Evolutionary conservation across 2,113 vertebrate species (phyloP).

Genomic region (Himantopus leucocephalus): DNA sequence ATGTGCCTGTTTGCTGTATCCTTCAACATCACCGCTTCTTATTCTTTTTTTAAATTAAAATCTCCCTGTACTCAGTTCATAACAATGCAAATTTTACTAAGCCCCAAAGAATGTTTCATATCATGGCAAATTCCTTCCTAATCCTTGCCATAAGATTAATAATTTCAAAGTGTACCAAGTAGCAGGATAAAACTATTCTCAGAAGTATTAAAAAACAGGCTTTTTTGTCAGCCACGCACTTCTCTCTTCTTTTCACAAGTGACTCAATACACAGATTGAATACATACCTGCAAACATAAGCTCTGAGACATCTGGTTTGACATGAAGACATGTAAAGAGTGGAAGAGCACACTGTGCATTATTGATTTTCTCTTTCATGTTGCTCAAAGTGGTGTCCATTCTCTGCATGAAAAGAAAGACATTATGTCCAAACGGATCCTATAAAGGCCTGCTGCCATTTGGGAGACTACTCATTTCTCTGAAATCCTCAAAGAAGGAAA

Average conservation of each 20-base stretch:
- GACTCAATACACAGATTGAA: not conserved
- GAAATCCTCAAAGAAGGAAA: not conserved
- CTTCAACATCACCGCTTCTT: not conserved
- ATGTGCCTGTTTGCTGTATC: not conserved
- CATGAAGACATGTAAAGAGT: constrained; percentile 95
- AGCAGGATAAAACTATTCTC: not conserved
- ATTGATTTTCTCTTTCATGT: constrained; percentile 85
- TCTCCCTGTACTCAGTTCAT: not conserved
- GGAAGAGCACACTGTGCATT: constrained; percentile 87
- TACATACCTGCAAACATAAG: constrained; percentile 95
- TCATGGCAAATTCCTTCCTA: not conserved
- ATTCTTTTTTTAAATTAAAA: not conserved
- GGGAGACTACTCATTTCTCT: not conserved
- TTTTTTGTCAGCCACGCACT: not conserved
- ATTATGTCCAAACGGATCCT: not conserved
- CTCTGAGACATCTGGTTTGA: constrained; percentile 97
- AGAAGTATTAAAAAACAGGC: fast-evolving
- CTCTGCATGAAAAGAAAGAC: constrained; percentile 76
- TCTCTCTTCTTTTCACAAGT: not conserved
- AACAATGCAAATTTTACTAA: not conserved
- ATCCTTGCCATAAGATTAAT: not conserved
- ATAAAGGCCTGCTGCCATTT: not conserved
- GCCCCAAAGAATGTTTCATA: not conserved
- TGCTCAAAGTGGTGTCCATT: constrained; percentile 89
- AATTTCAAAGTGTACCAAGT: not conserved